Evolutionary conservation across 1,140 invertebrate genomes (phyloP).

Genomic region (Teleopsis dalmanni): DNA sequence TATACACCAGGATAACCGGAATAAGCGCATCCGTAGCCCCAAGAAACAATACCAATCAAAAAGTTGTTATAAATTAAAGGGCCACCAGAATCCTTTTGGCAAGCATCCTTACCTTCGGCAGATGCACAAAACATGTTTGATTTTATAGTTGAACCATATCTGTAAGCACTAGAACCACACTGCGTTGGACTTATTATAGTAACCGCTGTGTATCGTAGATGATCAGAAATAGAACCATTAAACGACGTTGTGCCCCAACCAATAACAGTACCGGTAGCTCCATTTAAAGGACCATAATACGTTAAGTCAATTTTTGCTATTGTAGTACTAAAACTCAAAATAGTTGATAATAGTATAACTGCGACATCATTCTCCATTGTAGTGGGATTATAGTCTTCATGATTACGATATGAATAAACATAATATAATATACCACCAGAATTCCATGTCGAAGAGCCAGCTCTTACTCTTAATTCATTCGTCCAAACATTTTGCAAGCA

Average conservation of each 20-base stretch:
- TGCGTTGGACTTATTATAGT: background rate
- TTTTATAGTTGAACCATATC: background rate
- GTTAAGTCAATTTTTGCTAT: slow-evolving; percentile 1
- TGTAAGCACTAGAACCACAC: background rate
- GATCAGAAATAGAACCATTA: no score
- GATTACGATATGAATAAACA: slow-evolving; percentile 21
- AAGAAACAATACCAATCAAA: slow-evolving; percentile 28
- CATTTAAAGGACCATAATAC: slow-evolving; percentile 5
- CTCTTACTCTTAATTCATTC: slow-evolving; percentile 24
- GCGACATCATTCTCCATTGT: background rate
- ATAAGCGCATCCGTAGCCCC: slow-evolving; percentile 53
- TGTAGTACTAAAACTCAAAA: background rate
- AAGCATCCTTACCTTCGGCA: background rate
- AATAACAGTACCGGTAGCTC: slow-evolving; percentile 18
- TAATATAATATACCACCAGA: slow-evolving; percentile 25
- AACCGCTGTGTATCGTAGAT: background rate
- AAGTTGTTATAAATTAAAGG: background rate
- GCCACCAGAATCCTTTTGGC: background rate
- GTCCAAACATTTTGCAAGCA: slow-evolving; percentile 44
- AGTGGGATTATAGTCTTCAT: slow-evolving; percentile 25
- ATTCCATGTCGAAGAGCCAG: slow-evolving; percentile 27
- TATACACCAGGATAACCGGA: slow-evolving; percentile 53
- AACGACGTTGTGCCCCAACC: slow-evolving; percentile 30
- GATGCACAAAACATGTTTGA: background rate
- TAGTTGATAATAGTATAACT: background rate